These are phyloP conservation scores for Itoplectis maculator DNA, from an alignment of 2,888 invertebrate genomes.

Conservation along the genomic window DNA sequence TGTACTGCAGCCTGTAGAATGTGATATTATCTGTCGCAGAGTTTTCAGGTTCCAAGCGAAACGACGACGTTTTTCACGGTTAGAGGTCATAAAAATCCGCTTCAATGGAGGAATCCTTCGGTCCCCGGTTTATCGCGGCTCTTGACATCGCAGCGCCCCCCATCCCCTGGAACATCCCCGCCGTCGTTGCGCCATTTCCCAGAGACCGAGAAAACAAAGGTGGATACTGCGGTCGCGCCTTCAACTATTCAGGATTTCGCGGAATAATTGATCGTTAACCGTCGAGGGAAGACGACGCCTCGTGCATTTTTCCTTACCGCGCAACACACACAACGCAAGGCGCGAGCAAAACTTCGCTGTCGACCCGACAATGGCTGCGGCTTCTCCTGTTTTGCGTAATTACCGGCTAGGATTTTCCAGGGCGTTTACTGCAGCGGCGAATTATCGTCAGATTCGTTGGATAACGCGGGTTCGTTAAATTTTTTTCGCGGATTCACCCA, in stretches of 20 bases:
- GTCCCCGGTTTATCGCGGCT: constrained; percentile 25
- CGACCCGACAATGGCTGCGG: not conserved
- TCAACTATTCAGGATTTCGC: constrained; percentile 60
- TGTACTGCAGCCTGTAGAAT: not conserved
- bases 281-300: constrained; percentile 18
- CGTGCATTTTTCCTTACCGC: constrained; percentile 20
- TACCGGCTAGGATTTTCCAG: not conserved
- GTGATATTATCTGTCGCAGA: not conserved
- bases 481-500: constrained; percentile 6
- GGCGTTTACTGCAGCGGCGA: not conserved
- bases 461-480: constrained; percentile 33
- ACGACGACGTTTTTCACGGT: not conserved
- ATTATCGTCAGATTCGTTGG: constrained; percentile 32
- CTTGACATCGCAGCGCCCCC: constrained; percentile 19
- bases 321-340: not conserved
- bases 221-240: constrained; percentile 6
- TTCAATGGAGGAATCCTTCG: constrained; percentile 33
- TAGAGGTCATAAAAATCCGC: constrained; percentile 53
- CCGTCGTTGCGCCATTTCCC: not conserved
- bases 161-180: too few relatives aligned
- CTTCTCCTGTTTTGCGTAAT: not conserved
- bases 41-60: not conserved
- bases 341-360: constrained; percentile 23
- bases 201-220: not conserved
- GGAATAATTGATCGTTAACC: constrained; percentile 58